Evolutionary conservation across 2,888 invertebrate species (phyloP), one percentile per base, ranked within the genome.

Genomic region (Trypoxylon attenuatum): DNA sequence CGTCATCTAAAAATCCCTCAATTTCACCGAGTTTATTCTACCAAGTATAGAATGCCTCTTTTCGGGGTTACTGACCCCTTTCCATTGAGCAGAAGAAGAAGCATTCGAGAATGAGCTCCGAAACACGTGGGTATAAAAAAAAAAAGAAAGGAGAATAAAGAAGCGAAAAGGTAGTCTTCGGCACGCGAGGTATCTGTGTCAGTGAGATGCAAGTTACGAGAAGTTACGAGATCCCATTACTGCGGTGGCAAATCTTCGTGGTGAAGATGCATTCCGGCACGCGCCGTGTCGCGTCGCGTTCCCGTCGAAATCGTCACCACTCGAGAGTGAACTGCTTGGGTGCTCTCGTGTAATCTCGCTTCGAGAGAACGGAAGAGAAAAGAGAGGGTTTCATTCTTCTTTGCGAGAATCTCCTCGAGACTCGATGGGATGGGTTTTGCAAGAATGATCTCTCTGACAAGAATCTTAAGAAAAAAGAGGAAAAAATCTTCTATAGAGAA

Each of bases 131-230:
- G 43, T 49, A n/a, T 6, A 38, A 19, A 33, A 21, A n/a, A 5
- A 8, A 33, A 6, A 18, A 46, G 29, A 33, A 10, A 10, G 39
- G 4, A 2, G 19, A 22, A 41, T 27, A 47, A 41, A 29, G 38
- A 49, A 27, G 25, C n/a, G 6, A 51, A 6, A 25, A 5, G 21
- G 2, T 22, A 27, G 19, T 54, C 52, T 53, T 50, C 53, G 69
- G 67, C 59, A 60, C 39, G 67, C 27, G 46, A 29, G 33, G 43
- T 65, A 58, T 65, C 46, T 50, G 61, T 70, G 64, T 59, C 64
- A 70, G 55, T 61, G 60, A 64, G 64, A 69, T 49, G 61, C 55
- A 54, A 59, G 59, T 68, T 59, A 56, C 69, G 68, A 50, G 65
- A 27, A 64, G 38, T 33, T 33, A 33, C 33, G n/a, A 13, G 33